Base-by-base conservation (phyloP, 2,113 vertebrate species). In the Cryptotis parvus region DNA sequence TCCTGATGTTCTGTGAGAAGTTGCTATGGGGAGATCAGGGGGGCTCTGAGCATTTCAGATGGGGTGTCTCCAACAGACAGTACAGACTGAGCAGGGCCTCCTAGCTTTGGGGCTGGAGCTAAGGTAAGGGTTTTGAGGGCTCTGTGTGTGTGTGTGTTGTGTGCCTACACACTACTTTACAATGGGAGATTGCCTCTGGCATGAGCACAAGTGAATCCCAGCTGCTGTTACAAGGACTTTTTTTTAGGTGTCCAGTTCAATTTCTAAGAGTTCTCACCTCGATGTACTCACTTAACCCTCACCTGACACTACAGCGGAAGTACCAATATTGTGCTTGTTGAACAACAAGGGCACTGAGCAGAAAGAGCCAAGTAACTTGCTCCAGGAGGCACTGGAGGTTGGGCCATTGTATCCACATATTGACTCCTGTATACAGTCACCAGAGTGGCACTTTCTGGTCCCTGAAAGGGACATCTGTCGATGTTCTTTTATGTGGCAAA, bases 31-130 rank as follows among this genome's bases (percentile, higher is more conserved):
- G 49, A 91, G 15, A 65, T 6, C 14, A 49, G 45, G 0, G 73
- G 86, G 1, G 45, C 45, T 49, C 16, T 9, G 9, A 22, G 14
- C 11, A 90, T 92, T 82, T 90, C 81, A 92, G 92, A 63, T 52
- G 70, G 0, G 0, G 55, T 65, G 29, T 14, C 9, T 49, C 45
- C 45, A 14, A 49, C 45, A 49, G 45, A 49, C 9, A 10, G n/a
- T n/a, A n/a, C n/a, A n/a, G n/a, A n/a, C n/a, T n/a, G n/a, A n/a
- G 45, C 45, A 49, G 45, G 45, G 45, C 9, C 45, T 49, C 10
- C 45, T 49, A 49, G 45, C 45, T 6, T 49, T 49, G 45, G 45
- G 43, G 43, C 43, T 3, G 73, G 20, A 31, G 0, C 1, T 18
- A 63, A 78, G 31, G n/a, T 27, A 41, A 84, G 65, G 41, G 11